Evolutionary conservation across 2,113 vertebrate genomes (phyloP), one percentile per base, ranked within the genome.

Genomic region (Microcebus griseorufus): DNA sequence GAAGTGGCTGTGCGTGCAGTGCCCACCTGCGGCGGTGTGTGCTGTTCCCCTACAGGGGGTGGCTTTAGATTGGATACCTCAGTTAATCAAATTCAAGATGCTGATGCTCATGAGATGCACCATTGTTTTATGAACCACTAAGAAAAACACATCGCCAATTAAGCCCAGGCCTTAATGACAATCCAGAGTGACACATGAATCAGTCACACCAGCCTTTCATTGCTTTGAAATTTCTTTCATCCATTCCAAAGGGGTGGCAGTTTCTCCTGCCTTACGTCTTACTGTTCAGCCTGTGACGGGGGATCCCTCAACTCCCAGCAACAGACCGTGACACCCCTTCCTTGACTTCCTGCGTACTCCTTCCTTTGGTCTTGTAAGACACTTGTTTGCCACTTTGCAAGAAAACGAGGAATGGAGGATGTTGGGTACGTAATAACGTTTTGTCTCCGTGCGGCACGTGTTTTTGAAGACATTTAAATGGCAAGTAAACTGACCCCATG

Each of bases 51-150:
- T 0, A 13, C 55, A 5, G 37, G 2, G 0, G 32, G 37, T 25
- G 22, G 3, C 13, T 22, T 11, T 12, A 64, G n/a, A 58, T 51
- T 6, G 12, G 22, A 9, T 6, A 3, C 81, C 29, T 0, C 1
- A n/a, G 45, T 27, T 90, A 39, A 2, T 73, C 58, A 37, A 14
- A 2, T 39, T 51, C 16, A 18, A 60, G 62, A 23, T n/a, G 39
- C 16, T 16, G 3, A 5, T 1, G 0, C 72, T 39, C 2, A 0
- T 17, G 22, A 60, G 53, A 75, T 1, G 34, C n/a, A n/a, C 73
- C 51, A 2, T 34, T 10, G 6, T n/a, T 23, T 60, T 34, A 23
- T 1, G 45, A 88, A 42, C 62, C 62, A 3, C 55, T 17, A 25
- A 60, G 69, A 65, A 64, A 70, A 73, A 8, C 62, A 18, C 0